Evolutionary conservation across 2,113 vertebrate species (phyloP).

Genomic region (Pterocles burchelli): DNA sequence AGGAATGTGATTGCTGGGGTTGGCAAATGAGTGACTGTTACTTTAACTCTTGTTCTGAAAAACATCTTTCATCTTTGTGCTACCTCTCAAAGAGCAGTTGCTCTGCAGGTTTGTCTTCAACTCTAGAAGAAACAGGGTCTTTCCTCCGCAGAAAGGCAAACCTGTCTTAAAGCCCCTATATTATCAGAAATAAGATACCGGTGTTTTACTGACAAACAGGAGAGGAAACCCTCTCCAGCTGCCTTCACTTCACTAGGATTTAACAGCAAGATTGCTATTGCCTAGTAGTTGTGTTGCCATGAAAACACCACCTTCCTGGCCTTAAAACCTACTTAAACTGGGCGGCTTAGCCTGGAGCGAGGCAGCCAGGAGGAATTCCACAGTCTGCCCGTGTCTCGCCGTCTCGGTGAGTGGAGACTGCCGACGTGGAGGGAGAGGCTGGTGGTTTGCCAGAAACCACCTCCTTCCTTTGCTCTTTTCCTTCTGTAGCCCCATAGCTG

Average conservation of each 20-base stretch:
- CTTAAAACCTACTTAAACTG: neutral
- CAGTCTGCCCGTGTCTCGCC: neutral
- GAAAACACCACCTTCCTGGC: neutral
- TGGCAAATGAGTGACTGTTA: neutral
- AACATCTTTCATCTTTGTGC: rapidly evolving
- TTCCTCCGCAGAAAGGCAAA: neutral
- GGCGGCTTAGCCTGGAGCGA: neutral
- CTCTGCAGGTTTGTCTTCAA: neutral
- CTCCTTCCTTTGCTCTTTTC: neutral
- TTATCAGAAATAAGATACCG: neutral
- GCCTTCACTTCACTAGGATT: neutral
- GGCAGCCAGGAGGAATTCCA: neutral
- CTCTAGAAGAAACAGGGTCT: neutral
- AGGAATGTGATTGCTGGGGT: neutral
- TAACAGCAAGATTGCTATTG: neutral
- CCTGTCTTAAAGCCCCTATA: neutral
- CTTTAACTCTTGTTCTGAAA: neutral
- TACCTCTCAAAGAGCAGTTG: neutral
- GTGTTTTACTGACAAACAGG: neutral
- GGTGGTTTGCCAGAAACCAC: neutral
- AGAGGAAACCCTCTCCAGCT: neutral
- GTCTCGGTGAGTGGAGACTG: neutral
- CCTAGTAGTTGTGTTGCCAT: neutral
- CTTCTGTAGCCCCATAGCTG: neutral
- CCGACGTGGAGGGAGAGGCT: neutral